Evolutionary conservation across 92 coral and sea anemone species (phyloP).

Genomic region (Umimayanthus chanpuru): DNA sequence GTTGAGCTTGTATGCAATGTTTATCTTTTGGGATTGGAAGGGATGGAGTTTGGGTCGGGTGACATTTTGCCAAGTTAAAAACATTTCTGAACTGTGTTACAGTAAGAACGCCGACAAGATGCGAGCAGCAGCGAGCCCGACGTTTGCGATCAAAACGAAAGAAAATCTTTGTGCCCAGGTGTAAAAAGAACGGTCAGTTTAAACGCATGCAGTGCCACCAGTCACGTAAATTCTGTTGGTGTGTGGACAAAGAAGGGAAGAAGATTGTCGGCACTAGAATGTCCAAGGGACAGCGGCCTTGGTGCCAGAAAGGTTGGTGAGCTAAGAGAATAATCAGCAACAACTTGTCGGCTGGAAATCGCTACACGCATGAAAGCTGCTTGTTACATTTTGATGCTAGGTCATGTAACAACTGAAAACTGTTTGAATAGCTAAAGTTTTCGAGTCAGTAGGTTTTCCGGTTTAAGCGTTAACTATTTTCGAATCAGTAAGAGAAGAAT

Average conservation of each 20-base stretch:
- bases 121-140: slow-evolving; percentile 69
- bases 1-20: too few species aligned
- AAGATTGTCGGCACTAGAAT: slow-evolving; percentile 70
- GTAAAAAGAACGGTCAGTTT: slow-evolving; percentile 81
- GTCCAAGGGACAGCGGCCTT: slow-evolving; percentile 52
- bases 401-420: too few species aligned
- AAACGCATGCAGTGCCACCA: slow-evolving; percentile 74
- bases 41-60: too few species aligned
- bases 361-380: background rate
- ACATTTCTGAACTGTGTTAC: background rate
- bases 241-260: slow-evolving; percentile 77
- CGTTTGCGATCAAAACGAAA: slow-evolving; percentile 44
- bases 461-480: too few species aligned
- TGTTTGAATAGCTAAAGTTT: too few species aligned
- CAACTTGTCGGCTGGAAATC: background rate
- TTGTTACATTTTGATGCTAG: too few species aligned
- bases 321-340: background rate
- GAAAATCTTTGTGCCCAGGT: slow-evolving; percentile 65
- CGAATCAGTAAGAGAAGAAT: too few species aligned
- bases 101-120: slow-evolving; percentile 45
- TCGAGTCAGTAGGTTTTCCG: too few species aligned
- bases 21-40: too few species aligned
- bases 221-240: slow-evolving; percentile 77
- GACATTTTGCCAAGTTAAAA: too few species aligned
- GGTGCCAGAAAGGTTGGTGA: slow-evolving; percentile 69